Percentiles rank a stretch among this genome's conserved stretches.
phyloP scores from a whole-genome alignment of 2,797 vertebrate species.

The Haliaeetus vocifer region DNA sequence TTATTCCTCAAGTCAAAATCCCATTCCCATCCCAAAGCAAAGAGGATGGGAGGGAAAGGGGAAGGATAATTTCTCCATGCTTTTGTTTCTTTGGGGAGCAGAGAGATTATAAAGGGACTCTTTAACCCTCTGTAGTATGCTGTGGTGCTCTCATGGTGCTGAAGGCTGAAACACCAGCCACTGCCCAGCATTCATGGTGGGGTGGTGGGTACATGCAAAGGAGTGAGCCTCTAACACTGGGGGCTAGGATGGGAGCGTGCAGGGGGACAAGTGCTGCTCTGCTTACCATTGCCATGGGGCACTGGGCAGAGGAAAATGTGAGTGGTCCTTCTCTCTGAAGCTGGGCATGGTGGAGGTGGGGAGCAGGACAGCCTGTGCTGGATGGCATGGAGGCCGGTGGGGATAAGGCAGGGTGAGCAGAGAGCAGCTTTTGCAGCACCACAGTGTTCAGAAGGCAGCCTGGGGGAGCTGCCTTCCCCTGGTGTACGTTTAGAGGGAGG shows the following conservation, averaged over 20 bases:
- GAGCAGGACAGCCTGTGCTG: background rate
- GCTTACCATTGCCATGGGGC: background rate
- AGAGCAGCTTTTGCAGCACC: background rate
- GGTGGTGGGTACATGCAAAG: background rate
- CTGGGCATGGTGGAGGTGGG: background rate
- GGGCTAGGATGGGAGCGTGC: rapidly evolving
- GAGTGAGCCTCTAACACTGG: background rate
- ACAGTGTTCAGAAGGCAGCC: background rate
- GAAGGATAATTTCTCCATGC: background rate
- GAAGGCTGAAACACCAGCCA: background rate
- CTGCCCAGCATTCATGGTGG: background rate
- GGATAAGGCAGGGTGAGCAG: background rate
- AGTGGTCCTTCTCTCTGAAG: background rate
- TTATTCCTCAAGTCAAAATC: background rate
- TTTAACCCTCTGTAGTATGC: background rate
- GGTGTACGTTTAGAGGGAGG: conserved; percentile 55
- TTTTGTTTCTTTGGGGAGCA: background rate
- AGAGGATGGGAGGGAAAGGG: background rate
- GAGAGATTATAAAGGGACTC: background rate
- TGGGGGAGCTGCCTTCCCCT: conserved; percentile 52
- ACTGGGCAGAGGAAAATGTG: background rate
- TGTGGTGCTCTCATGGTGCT: background rate
- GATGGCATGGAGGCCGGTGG: background rate
- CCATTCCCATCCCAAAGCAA: background rate
- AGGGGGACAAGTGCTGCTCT: background rate